A percentile compares a stretch with the other conserved stretches of the same genome.
Evolutionary conservation across 2,113 vertebrate genomes (phyloP).

Genomic region (Merops nubicus): DNA sequence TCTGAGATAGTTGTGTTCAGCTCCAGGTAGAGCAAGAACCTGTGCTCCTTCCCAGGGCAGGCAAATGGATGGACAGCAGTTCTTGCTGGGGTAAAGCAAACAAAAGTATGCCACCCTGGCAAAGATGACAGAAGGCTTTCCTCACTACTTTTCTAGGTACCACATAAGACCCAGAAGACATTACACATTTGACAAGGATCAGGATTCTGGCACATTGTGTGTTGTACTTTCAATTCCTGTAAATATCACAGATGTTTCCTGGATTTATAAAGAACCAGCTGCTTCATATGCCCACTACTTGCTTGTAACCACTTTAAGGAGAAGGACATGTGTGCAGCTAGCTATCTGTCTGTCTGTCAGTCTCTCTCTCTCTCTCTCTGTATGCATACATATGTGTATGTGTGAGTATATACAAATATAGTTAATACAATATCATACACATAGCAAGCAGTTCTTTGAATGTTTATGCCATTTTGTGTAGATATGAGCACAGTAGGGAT

Average conservation of each 20-base stretch:
- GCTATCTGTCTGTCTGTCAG: neutral
- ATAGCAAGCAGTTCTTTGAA: neutral
- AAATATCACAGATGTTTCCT: neutral
- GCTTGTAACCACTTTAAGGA: neutral
- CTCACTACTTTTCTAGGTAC: neutral
- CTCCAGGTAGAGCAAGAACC: neutral
- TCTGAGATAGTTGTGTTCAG: neutral
- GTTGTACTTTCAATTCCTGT: neutral
- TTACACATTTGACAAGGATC: neutral
- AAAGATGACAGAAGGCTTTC: neutral
- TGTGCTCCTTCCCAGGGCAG: neutral
- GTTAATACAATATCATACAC: neutral
- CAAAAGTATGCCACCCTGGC: neutral
- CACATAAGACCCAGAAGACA: neutral
- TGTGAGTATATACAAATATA: neutral
- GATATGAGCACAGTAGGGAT: neutral
- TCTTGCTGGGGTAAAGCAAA: neutral
- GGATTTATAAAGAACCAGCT: neutral
- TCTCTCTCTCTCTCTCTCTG: fast-evolving
- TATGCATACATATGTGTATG: neutral
- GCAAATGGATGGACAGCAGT: neutral
- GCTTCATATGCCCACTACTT: neutral
- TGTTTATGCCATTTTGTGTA: neutral
- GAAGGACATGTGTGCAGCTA: neutral
- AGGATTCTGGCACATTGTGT: neutral